Conservation (phyloP, 2,113 vertebrate genomes). For the Charina bottae region DNA sequence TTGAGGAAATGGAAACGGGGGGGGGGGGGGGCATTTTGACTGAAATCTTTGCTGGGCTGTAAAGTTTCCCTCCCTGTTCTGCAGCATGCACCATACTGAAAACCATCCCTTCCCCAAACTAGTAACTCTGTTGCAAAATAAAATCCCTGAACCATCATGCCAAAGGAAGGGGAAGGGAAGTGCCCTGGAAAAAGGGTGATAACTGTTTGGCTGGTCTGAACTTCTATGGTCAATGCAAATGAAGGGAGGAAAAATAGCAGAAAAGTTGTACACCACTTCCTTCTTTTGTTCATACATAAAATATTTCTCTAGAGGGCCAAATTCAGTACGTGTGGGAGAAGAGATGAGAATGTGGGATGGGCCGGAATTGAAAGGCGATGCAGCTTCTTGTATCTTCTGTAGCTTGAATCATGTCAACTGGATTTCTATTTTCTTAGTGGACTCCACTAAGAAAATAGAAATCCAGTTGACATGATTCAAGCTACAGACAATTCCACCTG, state of each 20-base stretch:
- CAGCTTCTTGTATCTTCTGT: background rate
- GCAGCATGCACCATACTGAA: background rate
- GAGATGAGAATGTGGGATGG: background rate
- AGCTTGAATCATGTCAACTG: too few relatives aligned
- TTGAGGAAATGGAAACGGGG: fast-evolving
- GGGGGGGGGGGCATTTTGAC: background rate
- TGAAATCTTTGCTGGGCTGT: background rate
- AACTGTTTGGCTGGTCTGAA: constrained; percentile 16
- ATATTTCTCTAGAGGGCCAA: background rate
- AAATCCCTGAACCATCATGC: background rate
- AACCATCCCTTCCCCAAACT: constrained; percentile 2
- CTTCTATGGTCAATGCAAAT: background rate
- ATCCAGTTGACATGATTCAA: too few relatives aligned
- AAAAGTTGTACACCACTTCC: background rate
- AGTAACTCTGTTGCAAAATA: background rate
- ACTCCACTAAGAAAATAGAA: too few relatives aligned
- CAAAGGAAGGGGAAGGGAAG: background rate
- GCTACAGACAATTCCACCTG: too few relatives aligned
- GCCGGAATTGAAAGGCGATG: background rate
- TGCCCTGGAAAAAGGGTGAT: constrained; percentile 21
- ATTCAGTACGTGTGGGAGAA: background rate
- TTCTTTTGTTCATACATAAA: background rate
- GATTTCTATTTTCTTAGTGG: too few relatives aligned
- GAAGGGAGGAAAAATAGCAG: background rate
- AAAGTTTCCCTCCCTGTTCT: background rate